Evolutionary conservation across 64 coral and sea anemone species (phyloP).

Genomic region (Pachyseris speciosa): DNA sequence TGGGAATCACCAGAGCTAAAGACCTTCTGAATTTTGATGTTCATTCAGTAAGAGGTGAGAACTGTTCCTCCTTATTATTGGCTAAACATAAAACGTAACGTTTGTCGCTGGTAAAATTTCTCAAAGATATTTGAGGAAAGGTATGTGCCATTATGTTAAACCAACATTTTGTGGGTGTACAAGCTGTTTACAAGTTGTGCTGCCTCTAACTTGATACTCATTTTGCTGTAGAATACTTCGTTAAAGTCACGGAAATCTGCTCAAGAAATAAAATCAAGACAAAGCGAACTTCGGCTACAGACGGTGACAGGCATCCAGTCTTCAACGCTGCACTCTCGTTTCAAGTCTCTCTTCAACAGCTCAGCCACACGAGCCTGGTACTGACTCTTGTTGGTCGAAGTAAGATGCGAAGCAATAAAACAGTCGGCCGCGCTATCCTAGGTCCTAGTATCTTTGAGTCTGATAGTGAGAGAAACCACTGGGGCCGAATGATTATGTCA

Average conservation of each 20-base stretch:
- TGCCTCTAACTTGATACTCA: not conserved
- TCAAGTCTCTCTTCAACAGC: conserved; percentile 30
- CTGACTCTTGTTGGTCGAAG: conserved; percentile 70
- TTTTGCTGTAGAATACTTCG: conserved; percentile 75
- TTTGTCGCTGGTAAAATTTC: no score
- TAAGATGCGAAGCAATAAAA: conserved; percentile 51
- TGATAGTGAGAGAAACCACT: conserved; percentile 77
- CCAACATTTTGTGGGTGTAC: not conserved
- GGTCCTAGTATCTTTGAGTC: conserved; percentile 65
- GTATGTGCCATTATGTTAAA: no score
- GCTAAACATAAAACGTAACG: no score
- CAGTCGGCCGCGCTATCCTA: conserved; percentile 71
- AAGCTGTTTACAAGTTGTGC: no score
- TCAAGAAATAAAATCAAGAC: conserved; percentile 71
- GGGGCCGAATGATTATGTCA: conserved; percentile 79
- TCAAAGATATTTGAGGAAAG: no score
- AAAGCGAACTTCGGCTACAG: conserved; percentile 58
- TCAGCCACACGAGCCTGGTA: conserved; percentile 76
- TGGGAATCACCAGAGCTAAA: conserved; percentile 61
- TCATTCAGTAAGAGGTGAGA: conserved; percentile 61
- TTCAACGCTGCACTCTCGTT: conserved; percentile 67
- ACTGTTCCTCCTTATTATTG: not conserved
- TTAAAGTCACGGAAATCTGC: conserved; percentile 75
- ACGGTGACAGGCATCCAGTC: conserved; percentile 57
- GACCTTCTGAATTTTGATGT: conserved; percentile 62